These are phyloP conservation scores for Dynastes hyllus DNA, from an alignment of 2,888 invertebrate genomes.

Conservation along the genomic window DNA sequence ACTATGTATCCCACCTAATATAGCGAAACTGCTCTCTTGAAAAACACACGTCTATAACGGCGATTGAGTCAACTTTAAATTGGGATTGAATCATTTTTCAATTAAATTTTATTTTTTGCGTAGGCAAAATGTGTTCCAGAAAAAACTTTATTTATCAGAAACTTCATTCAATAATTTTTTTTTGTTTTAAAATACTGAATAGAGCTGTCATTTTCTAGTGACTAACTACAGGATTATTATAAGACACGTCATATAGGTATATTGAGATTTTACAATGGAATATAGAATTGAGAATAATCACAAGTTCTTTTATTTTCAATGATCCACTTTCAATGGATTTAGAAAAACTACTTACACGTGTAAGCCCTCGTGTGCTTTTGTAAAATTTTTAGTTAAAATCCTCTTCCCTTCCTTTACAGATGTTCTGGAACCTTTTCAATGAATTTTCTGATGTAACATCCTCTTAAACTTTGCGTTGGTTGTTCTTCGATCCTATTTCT, in stretches of 20 bases:
- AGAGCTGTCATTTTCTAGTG: not conserved
- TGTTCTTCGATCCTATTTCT: too few species aligned
- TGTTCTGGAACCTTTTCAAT: too few species aligned
- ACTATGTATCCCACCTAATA: conserved; percentile 4
- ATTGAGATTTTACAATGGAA: too few species aligned
- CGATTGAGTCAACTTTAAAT: conserved; percentile 6
- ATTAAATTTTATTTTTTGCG: conserved; percentile 19
- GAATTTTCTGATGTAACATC: too few species aligned
- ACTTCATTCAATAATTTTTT: conserved; percentile 14
- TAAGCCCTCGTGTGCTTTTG: too few species aligned
- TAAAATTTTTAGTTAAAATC: too few species aligned
- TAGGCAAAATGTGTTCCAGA: conserved; percentile 13
- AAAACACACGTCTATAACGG: conserved; percentile 6
- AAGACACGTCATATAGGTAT: not conserved
- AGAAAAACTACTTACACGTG: too few species aligned
- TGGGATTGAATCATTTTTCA: conserved; percentile 34
- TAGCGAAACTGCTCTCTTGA: not conserved
- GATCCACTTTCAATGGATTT: too few species aligned
- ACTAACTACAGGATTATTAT: not conserved
- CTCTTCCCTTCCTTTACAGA: too few species aligned
- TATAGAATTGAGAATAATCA: too few species aligned
- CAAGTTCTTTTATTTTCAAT: too few species aligned
- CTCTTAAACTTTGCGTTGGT: too few species aligned
- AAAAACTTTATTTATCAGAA: conserved; percentile 21
- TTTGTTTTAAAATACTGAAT: conserved; percentile 15